These are phyloP conservation scores for Corythornis cristatus DNA, from an alignment of 2,113 vertebrate genomes.

Conservation along the genomic window DNA sequence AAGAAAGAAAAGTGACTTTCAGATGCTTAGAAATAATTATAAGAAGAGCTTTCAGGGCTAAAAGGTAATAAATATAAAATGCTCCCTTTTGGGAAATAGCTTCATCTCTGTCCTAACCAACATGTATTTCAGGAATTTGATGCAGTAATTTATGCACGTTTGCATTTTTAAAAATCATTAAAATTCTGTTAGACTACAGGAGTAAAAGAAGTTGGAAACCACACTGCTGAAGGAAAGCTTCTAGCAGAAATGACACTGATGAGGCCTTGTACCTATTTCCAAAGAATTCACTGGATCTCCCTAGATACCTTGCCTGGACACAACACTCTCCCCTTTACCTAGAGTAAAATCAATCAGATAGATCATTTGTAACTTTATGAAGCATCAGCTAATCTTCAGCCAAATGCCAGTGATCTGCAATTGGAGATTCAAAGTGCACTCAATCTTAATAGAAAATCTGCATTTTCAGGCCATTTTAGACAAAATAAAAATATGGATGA, in stretches of 20 bases:
- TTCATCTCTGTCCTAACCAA: neutral
- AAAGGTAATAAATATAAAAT: neutral
- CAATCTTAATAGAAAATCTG: neutral
- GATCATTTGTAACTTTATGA: neutral
- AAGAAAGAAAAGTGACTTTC: neutral
- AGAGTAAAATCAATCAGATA: neutral
- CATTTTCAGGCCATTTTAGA: constrained; percentile 21
- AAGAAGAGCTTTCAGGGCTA: neutral
- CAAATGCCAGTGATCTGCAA: neutral
- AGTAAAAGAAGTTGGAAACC: neutral
- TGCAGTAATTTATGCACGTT: neutral
- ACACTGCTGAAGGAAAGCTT: neutral
- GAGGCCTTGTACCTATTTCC: neutral
- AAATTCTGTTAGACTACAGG: neutral
- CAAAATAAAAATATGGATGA: neutral
- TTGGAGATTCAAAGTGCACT: neutral
- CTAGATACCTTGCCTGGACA: neutral
- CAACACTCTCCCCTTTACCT: neutral
- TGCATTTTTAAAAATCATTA: neutral
- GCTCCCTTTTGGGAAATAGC: neutral
- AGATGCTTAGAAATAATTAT: neutral
- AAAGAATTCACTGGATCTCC: neutral
- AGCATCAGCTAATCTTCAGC: neutral
- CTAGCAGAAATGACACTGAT: neutral
- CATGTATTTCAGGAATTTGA: neutral